Base-by-base conservation (phyloP, 2,797 vertebrate species). In the Lates japonicus region DNA sequence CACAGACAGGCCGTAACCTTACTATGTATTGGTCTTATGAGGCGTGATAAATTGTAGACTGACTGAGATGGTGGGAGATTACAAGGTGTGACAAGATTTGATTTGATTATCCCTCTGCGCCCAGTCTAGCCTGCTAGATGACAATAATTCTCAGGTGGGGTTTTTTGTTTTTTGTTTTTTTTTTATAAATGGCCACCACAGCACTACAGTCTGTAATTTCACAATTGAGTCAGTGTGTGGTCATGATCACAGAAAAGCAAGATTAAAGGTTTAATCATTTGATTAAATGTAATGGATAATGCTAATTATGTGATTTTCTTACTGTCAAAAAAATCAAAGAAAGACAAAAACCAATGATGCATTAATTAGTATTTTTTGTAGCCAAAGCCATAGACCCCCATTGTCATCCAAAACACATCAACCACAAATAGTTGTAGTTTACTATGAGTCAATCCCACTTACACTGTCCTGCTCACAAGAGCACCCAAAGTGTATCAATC, bases 21-120 rank as follows among this genome's bases (percentile, higher is more conserved):
- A 22, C 12, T 2, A 0, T 37, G 39, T 77, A 74, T 70, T 62
- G 58, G 49, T 69, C 37, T 46, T 60, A 20, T 13, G 51, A 70
- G 11, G 37, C 61, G 13, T 54, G 31, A 54, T 69, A 35, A 63
- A 75, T 31, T 74, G 31, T n/a, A 42, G 57, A 54, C 41, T 51
- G 59, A 64, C 12, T 35, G 57, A 78, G 46, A 72, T 37, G 37
- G 16, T 69, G 66, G 14, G 29, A 78, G 62, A 81, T 84, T 49
- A 84, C 25, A 60, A 8, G 2, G 61, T 65, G 52, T 69, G 57
- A 64, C 44, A 78, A 39, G 33, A 49, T 62, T 71, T 66, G 55
- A 83, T 80, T 77, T 79, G 41, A 81, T 67, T 75, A 61, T 59
- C 5, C 12, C 59, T 60, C 35, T 84, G 46, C 80, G 67, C 55